Evolutionary conservation across 1,140 invertebrate species (phyloP).

Genomic region (Sycobia sp.): DNA sequence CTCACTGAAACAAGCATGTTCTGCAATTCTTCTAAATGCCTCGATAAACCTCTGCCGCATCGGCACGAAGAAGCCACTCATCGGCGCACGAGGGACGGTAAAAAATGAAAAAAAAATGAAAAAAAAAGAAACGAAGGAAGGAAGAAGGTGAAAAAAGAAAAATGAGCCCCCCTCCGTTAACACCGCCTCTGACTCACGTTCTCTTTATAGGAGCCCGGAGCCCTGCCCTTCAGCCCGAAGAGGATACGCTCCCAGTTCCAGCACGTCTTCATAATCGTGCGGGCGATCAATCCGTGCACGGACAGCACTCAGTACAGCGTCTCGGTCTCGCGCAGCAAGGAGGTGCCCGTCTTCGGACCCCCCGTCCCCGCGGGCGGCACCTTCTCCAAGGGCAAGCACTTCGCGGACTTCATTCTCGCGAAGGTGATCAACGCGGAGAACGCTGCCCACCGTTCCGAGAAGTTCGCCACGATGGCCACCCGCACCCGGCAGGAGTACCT

Average conservation of each 20-base stretch:
- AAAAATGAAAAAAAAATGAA: too few relatives aligned
- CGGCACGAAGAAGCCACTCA: too few relatives aligned
- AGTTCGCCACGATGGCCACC: conserved; percentile 96
- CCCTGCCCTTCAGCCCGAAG: conserved; percentile 89
- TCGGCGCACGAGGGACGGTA: too few relatives aligned
- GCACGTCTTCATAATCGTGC: conserved; percentile 95
- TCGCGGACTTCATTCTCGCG: conserved; percentile 91
- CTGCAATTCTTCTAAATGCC: too few relatives aligned
- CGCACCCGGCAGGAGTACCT: conserved; percentile 94
- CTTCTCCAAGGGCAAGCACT: conserved; percentile 86
- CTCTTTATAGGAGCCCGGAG: conserved; percentile 77
- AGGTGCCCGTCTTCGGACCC: conserved; percentile 95
- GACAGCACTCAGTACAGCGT: conserved; percentile 90
- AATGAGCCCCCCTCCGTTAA: too few relatives aligned
- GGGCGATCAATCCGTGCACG: conserved; percentile 87
- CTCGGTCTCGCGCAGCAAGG: conserved; percentile 91
- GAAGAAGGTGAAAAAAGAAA: too few relatives aligned
- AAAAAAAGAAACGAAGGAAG: too few relatives aligned
- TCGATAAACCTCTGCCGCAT: too few relatives aligned
- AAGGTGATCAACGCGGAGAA: conserved; percentile 99
- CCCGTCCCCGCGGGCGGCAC: conserved; percentile 83
- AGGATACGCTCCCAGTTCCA: conserved; percentile 95
- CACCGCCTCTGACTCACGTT: too few relatives aligned
- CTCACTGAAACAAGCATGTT: too few relatives aligned
- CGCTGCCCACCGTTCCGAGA: conserved; percentile 92